These are phyloP conservation scores for Phalera bucephala DNA, from an alignment of 2,888 invertebrate species.

Conservation along the genomic window DNA sequence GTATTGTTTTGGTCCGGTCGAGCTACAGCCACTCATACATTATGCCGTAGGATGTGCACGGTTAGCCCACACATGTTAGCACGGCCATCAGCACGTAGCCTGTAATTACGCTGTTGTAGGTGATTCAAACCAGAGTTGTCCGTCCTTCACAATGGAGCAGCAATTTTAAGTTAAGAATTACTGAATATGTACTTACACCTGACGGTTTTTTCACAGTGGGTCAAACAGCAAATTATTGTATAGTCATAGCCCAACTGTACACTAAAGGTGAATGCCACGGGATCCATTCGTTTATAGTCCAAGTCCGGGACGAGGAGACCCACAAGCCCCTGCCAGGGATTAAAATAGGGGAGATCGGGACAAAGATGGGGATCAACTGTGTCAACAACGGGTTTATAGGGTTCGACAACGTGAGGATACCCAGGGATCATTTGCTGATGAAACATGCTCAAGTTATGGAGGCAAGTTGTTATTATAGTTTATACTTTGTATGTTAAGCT, in stretches of 20 bases:
- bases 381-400: slow-evolving; percentile 97
- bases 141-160: too few species aligned
- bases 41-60: too few species aligned
- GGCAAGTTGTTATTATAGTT: slow-evolving; percentile 55
- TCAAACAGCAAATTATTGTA: slow-evolving; percentile 94
- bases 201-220: slow-evolving; percentile 89
- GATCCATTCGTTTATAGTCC: slow-evolving; percentile 96
- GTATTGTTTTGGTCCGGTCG: too few species aligned
- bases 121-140: too few species aligned
- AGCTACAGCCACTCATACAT: too few species aligned
- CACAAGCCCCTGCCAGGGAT: slow-evolving; percentile 94
- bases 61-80: too few species aligned
- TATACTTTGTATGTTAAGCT: too few species aligned
- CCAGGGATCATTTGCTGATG: slow-evolving; percentile 95
- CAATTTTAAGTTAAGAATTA: too few species aligned
- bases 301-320: slow-evolving; percentile 93
- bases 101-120: too few species aligned
- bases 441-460: slow-evolving; percentile 92
- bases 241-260: slow-evolving; percentile 95
- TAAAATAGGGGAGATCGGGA: slow-evolving; percentile 96
- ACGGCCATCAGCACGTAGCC: too few species aligned
- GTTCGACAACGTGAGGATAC: slow-evolving; percentile 93
- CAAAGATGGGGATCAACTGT: slow-evolving; percentile 93
- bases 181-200: too few species aligned
- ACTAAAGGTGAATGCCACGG: slow-evolving; percentile 92